Conservation (phyloP, 2,888 invertebrate genomes). For the Apeira syringaria region DNA sequence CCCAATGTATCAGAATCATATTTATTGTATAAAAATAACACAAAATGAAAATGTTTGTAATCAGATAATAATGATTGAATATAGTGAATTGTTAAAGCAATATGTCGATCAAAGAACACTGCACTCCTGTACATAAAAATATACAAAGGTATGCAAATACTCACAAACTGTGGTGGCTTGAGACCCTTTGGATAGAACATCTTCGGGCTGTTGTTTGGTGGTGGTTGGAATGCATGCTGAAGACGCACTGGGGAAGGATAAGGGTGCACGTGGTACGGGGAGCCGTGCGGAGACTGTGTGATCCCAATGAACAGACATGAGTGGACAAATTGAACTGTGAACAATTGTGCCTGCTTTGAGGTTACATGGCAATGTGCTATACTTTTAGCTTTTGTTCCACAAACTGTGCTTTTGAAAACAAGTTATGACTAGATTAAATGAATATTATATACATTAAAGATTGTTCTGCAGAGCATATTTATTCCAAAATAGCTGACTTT, state of each 20-base stretch:
- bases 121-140: no score
- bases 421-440: no score
- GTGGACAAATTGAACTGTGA: slow-evolving; percentile 71
- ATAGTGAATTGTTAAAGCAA: no score
- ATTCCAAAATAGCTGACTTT: no score
- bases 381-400: not conserved
- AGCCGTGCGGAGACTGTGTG: slow-evolving; percentile 84
- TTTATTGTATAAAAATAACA: no score
- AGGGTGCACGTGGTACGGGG: slow-evolving; percentile 90
- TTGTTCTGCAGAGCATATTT: no score
- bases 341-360: slow-evolving; percentile 50
- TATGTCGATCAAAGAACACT: no score
- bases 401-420: not conserved
- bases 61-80: no score
- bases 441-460: no score
- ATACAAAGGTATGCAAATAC: slow-evolving; percentile 37
- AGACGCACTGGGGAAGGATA: slow-evolving; percentile 84
- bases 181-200: slow-evolving; percentile 86
- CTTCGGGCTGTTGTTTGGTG: slow-evolving; percentile 69
- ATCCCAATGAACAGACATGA: slow-evolving; percentile 75
- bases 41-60: no score
- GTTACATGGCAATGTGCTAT: slow-evolving; percentile 5
- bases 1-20: no score
- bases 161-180: slow-evolving; percentile 82
- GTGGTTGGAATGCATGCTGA: slow-evolving; percentile 85